These are phyloP conservation scores for Rana temporaria DNA, from an alignment of 2,113 vertebrate genomes.

Conservation along the genomic window DNA sequence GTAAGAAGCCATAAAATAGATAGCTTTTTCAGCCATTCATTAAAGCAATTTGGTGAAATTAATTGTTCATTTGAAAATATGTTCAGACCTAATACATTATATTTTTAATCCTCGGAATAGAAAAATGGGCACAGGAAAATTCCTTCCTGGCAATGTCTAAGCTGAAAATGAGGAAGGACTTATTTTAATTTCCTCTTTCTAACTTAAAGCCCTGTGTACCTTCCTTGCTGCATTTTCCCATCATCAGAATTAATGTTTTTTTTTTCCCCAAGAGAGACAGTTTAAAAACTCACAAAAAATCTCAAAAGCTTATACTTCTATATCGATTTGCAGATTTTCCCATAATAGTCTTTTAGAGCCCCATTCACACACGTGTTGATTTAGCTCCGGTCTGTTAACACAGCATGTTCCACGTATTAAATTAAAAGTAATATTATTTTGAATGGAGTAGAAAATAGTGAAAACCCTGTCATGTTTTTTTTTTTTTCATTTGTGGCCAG, in stretches of 20 bases:
- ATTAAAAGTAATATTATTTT: too few relatives aligned
- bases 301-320: too few relatives aligned
- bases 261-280: constrained; percentile 22
- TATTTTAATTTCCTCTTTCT: constrained; percentile 49
- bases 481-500: too few relatives aligned
- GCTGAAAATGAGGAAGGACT: constrained; percentile 44
- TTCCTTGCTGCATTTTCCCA: constrained; percentile 17
- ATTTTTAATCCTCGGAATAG: constrained; percentile 16
- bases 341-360: too few relatives aligned
- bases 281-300: too few relatives aligned
- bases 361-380: too few relatives aligned
- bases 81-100: constrained; percentile 7
- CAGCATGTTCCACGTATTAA: too few relatives aligned
- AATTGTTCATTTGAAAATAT: constrained; percentile 6
- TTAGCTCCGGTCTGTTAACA: too few relatives aligned
- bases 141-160: background rate
- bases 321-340: too few relatives aligned
- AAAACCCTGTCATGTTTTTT: too few relatives aligned
- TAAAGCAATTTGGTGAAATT: background rate
- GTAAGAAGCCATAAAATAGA: background rate
- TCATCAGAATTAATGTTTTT: background rate
- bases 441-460: too few relatives aligned
- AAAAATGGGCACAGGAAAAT: background rate
- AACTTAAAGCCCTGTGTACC: constrained; percentile 25
- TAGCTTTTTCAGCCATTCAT: constrained; percentile 1